Evolutionary conservation across 2,113 vertebrate genomes (phyloP).

Genomic region (Dryoscopus gambensis): DNA sequence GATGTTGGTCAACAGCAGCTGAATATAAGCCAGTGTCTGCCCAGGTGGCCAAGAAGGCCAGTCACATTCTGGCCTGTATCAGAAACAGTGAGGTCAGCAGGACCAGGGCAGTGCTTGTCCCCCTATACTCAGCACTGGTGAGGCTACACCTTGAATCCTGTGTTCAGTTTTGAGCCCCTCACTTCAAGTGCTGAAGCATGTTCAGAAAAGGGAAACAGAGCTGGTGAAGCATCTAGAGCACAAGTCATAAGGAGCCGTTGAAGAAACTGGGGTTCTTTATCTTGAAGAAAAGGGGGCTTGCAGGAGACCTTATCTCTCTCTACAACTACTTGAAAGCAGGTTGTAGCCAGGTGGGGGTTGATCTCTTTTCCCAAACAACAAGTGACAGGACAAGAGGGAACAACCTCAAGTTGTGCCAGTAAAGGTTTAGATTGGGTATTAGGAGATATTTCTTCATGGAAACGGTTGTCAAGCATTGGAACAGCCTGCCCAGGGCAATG

Average conservation of each 20-base stretch:
- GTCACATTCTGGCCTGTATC: not conserved
- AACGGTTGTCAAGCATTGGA: not conserved
- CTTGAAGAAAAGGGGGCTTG: not conserved
- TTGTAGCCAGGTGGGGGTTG: not conserved
- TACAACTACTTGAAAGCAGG: not conserved
- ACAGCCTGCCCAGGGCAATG: not conserved
- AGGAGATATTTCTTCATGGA: not conserved
- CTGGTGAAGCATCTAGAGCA: not conserved
- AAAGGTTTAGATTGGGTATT: not conserved
- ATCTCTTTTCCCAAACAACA: not conserved
- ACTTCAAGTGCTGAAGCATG: not conserved
- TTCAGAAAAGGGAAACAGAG: not conserved
- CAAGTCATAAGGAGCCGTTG: not conserved
- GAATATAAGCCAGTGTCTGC: not conserved
- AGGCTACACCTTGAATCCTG: not conserved
- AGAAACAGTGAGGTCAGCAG: not conserved
- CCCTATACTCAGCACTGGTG: not conserved
- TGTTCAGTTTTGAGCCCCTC: not conserved
- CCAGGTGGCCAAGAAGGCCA: not conserved
- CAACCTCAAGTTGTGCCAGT: not conserved
- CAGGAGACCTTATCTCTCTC: not conserved
- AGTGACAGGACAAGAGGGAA: not conserved
- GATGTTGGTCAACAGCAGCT: not conserved
- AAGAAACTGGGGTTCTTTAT: not conserved
- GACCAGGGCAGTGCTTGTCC: no score